Conservation (phyloP, 2,888 invertebrate genomes). For the Itoplectis maculator region DNA sequence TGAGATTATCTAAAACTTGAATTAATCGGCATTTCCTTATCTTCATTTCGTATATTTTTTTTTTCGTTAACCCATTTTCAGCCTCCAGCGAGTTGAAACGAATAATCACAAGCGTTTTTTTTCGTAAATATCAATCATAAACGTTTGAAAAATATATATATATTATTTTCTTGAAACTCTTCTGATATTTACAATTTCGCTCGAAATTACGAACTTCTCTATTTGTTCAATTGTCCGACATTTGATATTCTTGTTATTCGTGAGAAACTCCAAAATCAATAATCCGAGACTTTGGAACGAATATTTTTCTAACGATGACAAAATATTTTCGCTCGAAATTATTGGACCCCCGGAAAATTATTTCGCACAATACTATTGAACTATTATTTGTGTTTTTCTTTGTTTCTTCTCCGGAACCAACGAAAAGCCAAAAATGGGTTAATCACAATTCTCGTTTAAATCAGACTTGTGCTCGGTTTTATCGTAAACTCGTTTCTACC, state of each 20-base stretch:
- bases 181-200: conserved; percentile 40
- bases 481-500: conserved; percentile 50
- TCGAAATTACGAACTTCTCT: conserved; percentile 1
- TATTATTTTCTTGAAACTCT: background rate
- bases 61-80: conserved; percentile 51
- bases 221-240: conserved; percentile 17
- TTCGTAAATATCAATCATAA: background rate
- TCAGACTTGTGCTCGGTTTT: conserved; percentile 63
- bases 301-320: too few relatives aligned
- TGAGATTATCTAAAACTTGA: conserved; percentile 43
- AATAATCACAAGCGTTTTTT: conserved; percentile 13
- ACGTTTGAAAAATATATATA: conserved; percentile 22
- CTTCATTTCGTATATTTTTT: background rate
- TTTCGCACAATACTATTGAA: too few relatives aligned
- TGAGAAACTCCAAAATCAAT: background rate
- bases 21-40: conserved; percentile 15
- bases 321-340: too few relatives aligned
- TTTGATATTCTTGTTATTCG: background rate
- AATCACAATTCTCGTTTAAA: conserved; percentile 45
- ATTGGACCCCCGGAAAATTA: too few relatives aligned
- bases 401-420: background rate
- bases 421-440: conserved; percentile 50
- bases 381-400: background rate
- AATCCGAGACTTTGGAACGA: too few relatives aligned
- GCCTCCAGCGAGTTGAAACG: conserved; percentile 10